Percentiles rank a stretch among this genome's conserved stretches.
phyloP scores from a whole-genome alignment of 2,113 vertebrate genomes.

The Pithys albifrons region DNA sequence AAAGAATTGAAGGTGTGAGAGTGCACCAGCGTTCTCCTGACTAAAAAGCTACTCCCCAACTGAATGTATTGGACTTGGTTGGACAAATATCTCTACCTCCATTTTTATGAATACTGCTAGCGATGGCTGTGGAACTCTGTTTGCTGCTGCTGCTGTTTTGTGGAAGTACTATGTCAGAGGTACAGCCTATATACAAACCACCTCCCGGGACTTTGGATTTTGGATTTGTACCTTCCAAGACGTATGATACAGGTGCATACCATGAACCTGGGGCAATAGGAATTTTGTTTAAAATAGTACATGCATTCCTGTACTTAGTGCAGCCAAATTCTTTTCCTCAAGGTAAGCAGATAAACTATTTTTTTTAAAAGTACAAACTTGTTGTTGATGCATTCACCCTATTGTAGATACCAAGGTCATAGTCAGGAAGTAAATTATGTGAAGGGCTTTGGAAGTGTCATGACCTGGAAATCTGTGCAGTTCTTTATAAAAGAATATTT shows the following conservation, averaged over 20 bases:
- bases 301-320: slow-evolving; percentile 83
- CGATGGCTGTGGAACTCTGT: slow-evolving; percentile 74
- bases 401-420: not conserved
- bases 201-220: slow-evolving; percentile 81
- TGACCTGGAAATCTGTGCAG: not conserved
- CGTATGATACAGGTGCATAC: slow-evolving; percentile 86
- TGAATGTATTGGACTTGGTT: not conserved
- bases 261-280: slow-evolving; percentile 85
- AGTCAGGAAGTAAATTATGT: not conserved
- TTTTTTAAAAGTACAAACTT: not conserved
- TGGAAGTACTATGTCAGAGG: slow-evolving; percentile 69
- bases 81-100: slow-evolving; percentile 42
- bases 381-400: not conserved
- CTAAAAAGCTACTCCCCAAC: slow-evolving; percentile 1
- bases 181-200: slow-evolving; percentile 56
- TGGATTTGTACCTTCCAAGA: slow-evolving; percentile 81
- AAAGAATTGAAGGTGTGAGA: slow-evolving; percentile 20
- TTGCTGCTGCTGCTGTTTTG: slow-evolving; percentile 76
- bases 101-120: slow-evolving; percentile 58
- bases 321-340: slow-evolving; percentile 90
- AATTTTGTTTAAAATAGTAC: slow-evolving; percentile 86
- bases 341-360: slow-evolving; percentile 78
- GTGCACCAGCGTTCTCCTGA: not conserved
- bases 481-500: not conserved
- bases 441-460: not conserved